phyloP scores from a whole-genome alignment of 2,113 vertebrate species.

The Microcebus lehilahytsara region DNA sequence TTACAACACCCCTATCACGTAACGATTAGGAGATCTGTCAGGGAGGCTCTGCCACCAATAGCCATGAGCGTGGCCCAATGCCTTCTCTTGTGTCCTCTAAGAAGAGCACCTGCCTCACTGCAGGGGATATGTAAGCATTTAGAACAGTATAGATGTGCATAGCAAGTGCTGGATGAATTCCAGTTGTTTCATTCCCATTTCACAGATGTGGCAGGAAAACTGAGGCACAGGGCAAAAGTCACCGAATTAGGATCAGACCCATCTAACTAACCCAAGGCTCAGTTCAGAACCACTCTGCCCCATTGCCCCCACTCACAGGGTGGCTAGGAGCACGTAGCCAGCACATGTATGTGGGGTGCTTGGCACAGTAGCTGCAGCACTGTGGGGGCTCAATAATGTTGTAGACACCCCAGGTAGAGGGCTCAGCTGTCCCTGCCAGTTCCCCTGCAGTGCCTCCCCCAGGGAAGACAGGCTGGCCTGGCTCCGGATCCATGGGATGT shows the following conservation, averaged over 20 bases:
- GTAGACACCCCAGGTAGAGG: not conserved
- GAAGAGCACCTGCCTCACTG: not conserved
- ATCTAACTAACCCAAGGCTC: not conserved
- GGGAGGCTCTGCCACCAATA: too few species aligned
- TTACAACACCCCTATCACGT: not conserved
- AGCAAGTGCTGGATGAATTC: not conserved
- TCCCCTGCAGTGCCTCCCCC: not conserved
- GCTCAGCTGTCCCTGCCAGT: not conserved
- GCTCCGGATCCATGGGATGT: not conserved
- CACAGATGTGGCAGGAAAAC: not conserved
- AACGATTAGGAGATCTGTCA: not conserved
- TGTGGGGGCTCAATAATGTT: not conserved
- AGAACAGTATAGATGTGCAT: not conserved
- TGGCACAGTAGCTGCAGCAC: not conserved
- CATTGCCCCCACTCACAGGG: not conserved
- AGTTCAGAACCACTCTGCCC: not conserved
- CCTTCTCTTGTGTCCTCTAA: not conserved
- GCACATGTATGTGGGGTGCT: too few species aligned
- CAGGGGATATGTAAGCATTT: not conserved
- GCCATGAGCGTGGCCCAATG: not conserved
- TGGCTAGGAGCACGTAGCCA: not conserved
- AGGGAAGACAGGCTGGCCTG: not conserved
- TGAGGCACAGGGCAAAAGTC: not conserved
- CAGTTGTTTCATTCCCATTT: not conserved
- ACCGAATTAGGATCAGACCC: not conserved